Evolutionary conservation across 2,113 vertebrate species (phyloP).

Genomic region (Istiophorus platypterus): DNA sequence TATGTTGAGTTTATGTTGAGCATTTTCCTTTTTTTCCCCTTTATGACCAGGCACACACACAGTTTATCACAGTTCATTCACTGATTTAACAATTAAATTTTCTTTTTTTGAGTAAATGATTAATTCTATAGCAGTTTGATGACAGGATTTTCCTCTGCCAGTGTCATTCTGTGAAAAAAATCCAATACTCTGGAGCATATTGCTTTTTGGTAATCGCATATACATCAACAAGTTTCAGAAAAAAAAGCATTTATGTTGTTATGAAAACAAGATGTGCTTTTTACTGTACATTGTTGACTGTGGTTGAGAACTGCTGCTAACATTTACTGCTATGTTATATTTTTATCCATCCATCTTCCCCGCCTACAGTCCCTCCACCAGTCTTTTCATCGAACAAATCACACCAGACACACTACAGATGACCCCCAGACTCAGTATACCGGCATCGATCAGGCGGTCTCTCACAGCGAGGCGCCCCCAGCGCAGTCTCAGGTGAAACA

Average conservation of each 20-base stretch:
- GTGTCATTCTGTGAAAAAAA: neutral
- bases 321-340: neutral
- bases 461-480: constrained; percentile 77
- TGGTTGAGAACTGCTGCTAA: neutral
- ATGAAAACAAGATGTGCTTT: too few species aligned
- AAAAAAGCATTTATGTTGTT: too few species aligned
- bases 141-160: neutral
- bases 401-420: constrained; percentile 84
- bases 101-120: too few species aligned
- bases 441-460: constrained; percentile 80
- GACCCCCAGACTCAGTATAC: constrained; percentile 83
- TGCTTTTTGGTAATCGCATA: too few species aligned
- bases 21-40: neutral
- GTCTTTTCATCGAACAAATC: constrained; percentile 84
- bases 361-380: constrained; percentile 72
- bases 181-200: neutral
- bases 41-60: neutral
- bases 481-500: constrained; percentile 87
- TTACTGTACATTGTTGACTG: too few species aligned
- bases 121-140: neutral
- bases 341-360: constrained; percentile 1
- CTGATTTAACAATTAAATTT: too few species aligned
- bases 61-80: neutral
- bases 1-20: neutral
- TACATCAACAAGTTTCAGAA: too few species aligned